Evolutionary conservation across 2,888 invertebrate species (phyloP), one percentile per base, ranked within the genome.

Genomic region (Cephus rjabovi): DNA sequence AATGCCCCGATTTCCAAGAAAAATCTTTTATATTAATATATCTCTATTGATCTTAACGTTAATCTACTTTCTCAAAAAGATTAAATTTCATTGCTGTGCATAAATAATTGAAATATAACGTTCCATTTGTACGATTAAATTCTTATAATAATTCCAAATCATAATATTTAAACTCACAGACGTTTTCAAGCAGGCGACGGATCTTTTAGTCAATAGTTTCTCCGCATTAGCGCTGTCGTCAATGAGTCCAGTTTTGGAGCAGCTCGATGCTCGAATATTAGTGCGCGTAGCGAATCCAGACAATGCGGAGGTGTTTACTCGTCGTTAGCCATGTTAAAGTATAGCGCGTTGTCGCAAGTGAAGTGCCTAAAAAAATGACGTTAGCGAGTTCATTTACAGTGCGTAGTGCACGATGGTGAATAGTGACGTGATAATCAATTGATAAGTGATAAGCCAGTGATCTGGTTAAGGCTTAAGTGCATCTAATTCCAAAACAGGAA

Each of bases 241-340:
- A 56, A 23, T 23, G 56, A 56, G 56, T 56, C 56, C 56, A 56
- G 9, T 56, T 56, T 56, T 11, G 23, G 23, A 23, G 56, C 1
- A 23, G 23, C 23, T 56, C 9, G 56, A 56, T 23, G 23, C 56
- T 71, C 34, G 31, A 12, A 34, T 34, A 12, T 31, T 71, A 71
- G 71, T 33, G 33, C 71, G 85, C 86, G 86, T 82, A 77, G 77
- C 84, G 84, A 83, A 84, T 82, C 81, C 82, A 81, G 81, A 86
- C 86, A 85, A 86, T 87, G 87, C 84, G 84, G 86, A 84, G 83
- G 83, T 84, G 84, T 83, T 78, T 79, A 79, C 80, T 76, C 79
- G 79, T 82, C 79, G 81, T 81, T 82, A 81, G 82, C 81, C 81
- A 83, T 83, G 86, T 83, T 84, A 34, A 77, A 40, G 75, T 31